phyloP scores from a whole-genome alignment of 2,888 invertebrate genomes.

The Erebia ligea region DNA sequence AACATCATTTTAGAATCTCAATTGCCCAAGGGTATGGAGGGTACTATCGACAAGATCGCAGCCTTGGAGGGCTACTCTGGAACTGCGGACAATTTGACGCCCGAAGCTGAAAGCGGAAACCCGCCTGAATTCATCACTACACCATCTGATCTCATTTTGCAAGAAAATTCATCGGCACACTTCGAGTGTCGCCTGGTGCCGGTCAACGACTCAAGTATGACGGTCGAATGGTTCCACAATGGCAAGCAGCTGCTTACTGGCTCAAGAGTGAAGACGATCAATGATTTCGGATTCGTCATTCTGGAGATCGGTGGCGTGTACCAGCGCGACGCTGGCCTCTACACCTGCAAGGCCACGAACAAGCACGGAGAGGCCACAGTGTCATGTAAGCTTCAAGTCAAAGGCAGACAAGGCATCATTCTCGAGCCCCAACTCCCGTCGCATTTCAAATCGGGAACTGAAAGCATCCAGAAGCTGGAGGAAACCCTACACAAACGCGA shows the following conservation, averaged over 20 bases:
- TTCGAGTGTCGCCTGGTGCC: conserved; percentile 96
- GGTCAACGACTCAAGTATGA: conserved; percentile 95
- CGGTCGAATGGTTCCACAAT: conserved; percentile 99
- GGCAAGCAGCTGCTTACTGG: conserved; percentile 96
- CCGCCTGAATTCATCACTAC: conserved; percentile 96
- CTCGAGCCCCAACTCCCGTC: conserved; percentile 94
- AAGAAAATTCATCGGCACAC: conserved; percentile 95
- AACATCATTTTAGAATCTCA: conserved; percentile 96
- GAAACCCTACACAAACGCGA: conserved; percentile 94
- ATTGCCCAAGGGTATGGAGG: conserved; percentile 95
- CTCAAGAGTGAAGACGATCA: conserved; percentile 96
- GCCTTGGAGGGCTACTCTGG: conserved; percentile 93
- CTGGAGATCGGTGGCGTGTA: conserved; percentile 97
- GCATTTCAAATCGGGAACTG: conserved; percentile 94
- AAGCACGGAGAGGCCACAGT: conserved; percentile 95
- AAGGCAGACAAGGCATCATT: conserved; percentile 94
- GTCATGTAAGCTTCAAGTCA: conserved; percentile 93
- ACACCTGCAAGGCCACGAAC: conserved; percentile 96
- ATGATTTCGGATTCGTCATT: conserved; percentile 98
- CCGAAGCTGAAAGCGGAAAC: conserved; percentile 92
- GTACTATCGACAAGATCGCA: conserved; percentile 96
- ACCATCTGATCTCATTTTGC: conserved; percentile 91
- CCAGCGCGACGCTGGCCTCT: conserved; percentile 95
- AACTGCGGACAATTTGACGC: conserved; percentile 85
- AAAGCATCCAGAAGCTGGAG: conserved; percentile 94